A percentile compares a stretch with the other conserved stretches of the same genome.
These are phyloP conservation scores for Leptarthrus brevirostris DNA, from an alignment of 2,888 invertebrate genomes.

Conservation along the genomic window DNA sequence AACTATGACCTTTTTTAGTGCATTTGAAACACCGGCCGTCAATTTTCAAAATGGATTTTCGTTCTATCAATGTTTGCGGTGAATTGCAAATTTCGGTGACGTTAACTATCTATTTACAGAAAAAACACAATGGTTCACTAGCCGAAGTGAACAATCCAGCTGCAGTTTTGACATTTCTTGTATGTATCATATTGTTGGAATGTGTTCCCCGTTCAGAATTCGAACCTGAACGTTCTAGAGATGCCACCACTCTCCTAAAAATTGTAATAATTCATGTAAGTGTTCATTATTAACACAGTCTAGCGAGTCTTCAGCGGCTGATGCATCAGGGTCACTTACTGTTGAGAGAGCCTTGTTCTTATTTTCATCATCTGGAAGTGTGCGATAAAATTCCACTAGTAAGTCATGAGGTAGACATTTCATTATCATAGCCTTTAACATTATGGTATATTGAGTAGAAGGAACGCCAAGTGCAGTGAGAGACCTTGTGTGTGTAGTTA, in stretches of 20 bases:
- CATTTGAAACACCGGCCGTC: slow-evolving; percentile 16
- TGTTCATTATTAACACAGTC: not conserved
- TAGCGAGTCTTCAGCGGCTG: not conserved
- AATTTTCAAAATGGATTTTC: not conserved
- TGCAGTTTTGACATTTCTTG: no score
- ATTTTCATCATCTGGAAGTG: not conserved
- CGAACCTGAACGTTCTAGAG: not conserved
- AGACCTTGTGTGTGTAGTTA: not conserved
- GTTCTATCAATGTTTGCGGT: not conserved
- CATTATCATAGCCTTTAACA: slow-evolving; percentile 10
- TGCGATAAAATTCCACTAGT: slow-evolving; percentile 7
- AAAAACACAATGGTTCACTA: not conserved
- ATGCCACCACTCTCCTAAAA: not conserved
- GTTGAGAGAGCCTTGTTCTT: not conserved
- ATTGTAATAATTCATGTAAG: not conserved
- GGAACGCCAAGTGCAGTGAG: slow-evolving; percentile 1
- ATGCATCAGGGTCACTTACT: not conserved
- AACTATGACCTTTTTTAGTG: not conserved
- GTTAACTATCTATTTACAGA: not conserved
- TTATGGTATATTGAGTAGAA: not conserved
- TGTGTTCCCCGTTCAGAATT: not conserved
- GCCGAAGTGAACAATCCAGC: no score
- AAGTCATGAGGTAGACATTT: not conserved
- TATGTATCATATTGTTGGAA: not conserved
- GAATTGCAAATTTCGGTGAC: not conserved